phyloP scores from a whole-genome alignment of 2,888 invertebrate species.

The Augiades crinisus region DNA sequence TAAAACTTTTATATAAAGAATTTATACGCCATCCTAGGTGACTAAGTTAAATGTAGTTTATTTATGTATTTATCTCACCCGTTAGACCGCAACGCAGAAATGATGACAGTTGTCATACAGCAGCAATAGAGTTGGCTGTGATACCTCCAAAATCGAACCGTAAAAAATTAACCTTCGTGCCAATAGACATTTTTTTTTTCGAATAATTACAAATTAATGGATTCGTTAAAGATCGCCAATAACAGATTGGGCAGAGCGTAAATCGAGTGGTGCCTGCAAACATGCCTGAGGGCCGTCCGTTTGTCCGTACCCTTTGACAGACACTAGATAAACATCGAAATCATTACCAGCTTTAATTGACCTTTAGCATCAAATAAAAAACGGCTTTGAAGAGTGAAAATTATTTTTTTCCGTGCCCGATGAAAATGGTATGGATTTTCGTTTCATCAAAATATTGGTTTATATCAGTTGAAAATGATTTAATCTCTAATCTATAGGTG shows the following conservation, averaged over 20 bases:
- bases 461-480: background rate
- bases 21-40: no score
- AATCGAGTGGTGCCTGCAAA: conserved; percentile 5
- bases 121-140: no score
- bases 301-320: conserved; percentile 10
- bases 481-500: no score
- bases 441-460: background rate
- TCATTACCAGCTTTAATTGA: conserved; percentile 20
- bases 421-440: background rate
- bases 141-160: no score
- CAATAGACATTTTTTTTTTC: no score
- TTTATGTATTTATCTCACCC: no score
- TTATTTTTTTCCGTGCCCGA: conserved; percentile 6
- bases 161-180: no score
- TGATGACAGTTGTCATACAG: no score
- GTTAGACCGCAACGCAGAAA: no score
- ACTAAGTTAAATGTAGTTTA: no score
- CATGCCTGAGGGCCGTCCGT: conserved; percentile 15
- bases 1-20: no score
- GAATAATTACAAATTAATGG: background rate
- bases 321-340: conserved; percentile 13
- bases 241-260: background rate
- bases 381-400: conserved; percentile 3
- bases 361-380: conserved; percentile 6
- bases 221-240: background rate